Conservation (phyloP, 1,140 invertebrate species). For the Nymphalis io region DNA sequence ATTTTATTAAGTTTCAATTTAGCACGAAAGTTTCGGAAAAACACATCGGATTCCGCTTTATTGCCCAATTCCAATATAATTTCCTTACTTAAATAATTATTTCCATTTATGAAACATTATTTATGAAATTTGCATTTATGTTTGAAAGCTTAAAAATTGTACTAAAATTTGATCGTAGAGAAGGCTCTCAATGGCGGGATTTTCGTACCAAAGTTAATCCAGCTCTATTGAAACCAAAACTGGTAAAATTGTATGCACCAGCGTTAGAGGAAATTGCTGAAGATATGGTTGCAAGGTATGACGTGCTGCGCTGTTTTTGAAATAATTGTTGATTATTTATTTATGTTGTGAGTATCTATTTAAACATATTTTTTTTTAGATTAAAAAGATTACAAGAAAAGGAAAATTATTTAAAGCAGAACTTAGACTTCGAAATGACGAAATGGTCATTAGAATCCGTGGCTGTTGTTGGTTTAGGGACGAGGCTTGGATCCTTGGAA, state of each 20-base stretch:
- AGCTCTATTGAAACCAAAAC: conserved; percentile 62
- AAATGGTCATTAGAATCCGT: conserved; percentile 87
- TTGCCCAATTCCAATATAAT: no score
- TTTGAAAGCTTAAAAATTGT: not conserved
- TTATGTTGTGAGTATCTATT: no score
- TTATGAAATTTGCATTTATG: no score
- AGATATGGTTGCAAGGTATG: conserved; percentile 56
- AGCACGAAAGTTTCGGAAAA: no score
- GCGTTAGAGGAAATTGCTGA: conserved; percentile 56
- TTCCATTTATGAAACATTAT: not conserved
- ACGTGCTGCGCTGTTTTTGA: not conserved
- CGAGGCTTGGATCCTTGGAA: conserved; percentile 83
- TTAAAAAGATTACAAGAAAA: conserved; percentile 45
- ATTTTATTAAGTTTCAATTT: no score
- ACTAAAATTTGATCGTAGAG: conserved; percentile 42
- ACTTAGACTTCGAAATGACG: conserved; percentile 84
- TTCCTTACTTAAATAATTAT: no score
- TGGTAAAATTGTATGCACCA: conserved; percentile 64
- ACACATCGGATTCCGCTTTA: no score
- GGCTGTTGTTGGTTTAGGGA: conserved; percentile 84
- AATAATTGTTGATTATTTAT: no score
- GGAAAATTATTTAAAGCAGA: conserved; percentile 48
- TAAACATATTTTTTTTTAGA: conserved; percentile 27
- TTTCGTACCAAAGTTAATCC: conserved; percentile 72
- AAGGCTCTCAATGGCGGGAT: conserved; percentile 63